phyloP scores from a whole-genome alignment of 1,140 invertebrate species.

The Hermatobates lingyangjiaoensis region DNA sequence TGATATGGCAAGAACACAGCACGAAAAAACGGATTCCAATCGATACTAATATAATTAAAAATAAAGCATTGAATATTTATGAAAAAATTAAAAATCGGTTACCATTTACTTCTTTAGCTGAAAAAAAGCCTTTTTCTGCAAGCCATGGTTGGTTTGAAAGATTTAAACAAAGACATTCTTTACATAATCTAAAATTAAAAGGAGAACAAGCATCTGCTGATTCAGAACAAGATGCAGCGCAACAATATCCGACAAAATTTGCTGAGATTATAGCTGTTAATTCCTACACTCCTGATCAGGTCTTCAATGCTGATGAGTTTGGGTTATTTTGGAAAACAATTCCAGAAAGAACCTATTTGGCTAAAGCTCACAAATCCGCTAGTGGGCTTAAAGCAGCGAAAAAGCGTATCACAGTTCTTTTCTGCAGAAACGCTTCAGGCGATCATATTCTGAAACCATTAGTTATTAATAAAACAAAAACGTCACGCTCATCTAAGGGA shows the following conservation, averaged over 20 bases:
- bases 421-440: no score
- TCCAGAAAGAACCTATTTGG: not conserved
- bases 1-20: not conserved
- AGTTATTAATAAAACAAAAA: no score
- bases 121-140: not conserved
- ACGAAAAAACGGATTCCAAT: not conserved
- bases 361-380: no score
- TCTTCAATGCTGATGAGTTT: not conserved
- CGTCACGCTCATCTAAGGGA: no score
- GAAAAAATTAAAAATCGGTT: not conserved
- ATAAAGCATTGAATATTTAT: not conserved
- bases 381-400: no score
- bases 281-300: not conserved
- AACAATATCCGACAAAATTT: not conserved
- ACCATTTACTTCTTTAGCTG: not conserved
- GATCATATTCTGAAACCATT: no score
- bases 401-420: no score
- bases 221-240: not conserved
- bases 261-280: not conserved
- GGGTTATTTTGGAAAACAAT: not conserved
- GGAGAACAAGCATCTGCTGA: not conserved
- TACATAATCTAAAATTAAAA: not conserved
- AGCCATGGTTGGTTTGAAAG: not conserved
- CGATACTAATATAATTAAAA: not conserved
- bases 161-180: not conserved